Base-by-base conservation (phyloP, 2,888 invertebrate genomes). In the Thyatira batis region DNA sequence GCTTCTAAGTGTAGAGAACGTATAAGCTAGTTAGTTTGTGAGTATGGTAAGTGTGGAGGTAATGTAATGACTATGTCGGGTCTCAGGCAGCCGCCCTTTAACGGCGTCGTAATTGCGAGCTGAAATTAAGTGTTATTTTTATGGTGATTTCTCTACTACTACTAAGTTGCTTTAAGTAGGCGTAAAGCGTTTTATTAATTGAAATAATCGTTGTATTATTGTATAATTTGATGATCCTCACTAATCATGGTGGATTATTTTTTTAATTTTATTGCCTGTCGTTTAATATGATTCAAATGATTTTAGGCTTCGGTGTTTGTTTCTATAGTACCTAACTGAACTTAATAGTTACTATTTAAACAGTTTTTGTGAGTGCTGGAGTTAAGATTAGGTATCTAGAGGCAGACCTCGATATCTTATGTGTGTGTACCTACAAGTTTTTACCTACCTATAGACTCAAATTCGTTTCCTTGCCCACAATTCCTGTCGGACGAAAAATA, bases 81-180 rank as follows among this genome's bases (percentile, higher is more conserved):
- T 72, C 84, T 77, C 79, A 84, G 79, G 86, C 87, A 84, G 82
- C 82, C 82, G 82, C 88, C 88, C 87, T 87, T 89, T 90, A 89
- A 91, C 76, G 71, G 82, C 87, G 71, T 87, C 87, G 87, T 91
- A 89, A 91, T 90, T 85, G 90, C 86, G 84, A 85, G 77, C 88
- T 89, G 83, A 91, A 91, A 91, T 90, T 89, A 89, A 92, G 91
- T 91, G 91, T 90, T 90, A 90, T 90, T 92, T 91, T 91, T 91
- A 92, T 92, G 90, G 85, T 91, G 89, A 92, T 90, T 91, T 89
- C 89, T 82, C 85, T 85, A 89, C 89, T 83, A 86, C 88, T 90
- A 89, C 90, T 88, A 78, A 89, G 90, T 90, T 89, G 90, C 86
- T 85, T 87, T 87, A 87, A 89, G 88, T 85, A 86, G 82, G 86